phyloP scores from a whole-genome alignment of 1,140 invertebrate genomes.

The Lerema accius region DNA sequence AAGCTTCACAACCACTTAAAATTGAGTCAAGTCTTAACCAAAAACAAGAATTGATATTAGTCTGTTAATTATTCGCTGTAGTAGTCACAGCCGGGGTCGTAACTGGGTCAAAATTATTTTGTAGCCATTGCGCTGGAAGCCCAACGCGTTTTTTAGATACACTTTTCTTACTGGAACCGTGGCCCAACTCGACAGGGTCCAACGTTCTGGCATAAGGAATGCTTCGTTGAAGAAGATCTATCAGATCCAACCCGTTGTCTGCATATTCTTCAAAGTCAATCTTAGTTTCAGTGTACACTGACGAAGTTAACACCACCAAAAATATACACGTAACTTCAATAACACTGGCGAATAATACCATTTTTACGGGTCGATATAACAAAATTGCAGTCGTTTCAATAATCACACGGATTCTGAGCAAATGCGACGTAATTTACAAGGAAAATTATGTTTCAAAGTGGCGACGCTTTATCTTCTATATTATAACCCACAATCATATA shows the following conservation, averaged over 20 bases:
- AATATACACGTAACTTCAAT: background rate
- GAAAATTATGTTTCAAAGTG: background rate
- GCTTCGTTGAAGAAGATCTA: background rate
- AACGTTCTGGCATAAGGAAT: background rate
- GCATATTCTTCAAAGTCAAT: background rate
- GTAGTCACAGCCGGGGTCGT: background rate
- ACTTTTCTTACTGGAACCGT: background rate
- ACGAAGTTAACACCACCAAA: background rate
- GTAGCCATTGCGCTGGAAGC: background rate
- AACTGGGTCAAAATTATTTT: background rate
- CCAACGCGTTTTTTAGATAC: background rate
- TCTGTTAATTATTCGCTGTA: no score
- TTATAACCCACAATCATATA: background rate
- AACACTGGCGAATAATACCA: background rate
- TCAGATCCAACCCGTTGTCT: background rate
- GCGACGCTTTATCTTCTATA: background rate
- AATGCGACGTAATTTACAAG: background rate
- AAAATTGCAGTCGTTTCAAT: background rate
- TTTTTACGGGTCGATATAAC: background rate
- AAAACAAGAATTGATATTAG: no score
- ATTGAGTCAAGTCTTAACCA: no score
- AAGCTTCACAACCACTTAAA: no score
- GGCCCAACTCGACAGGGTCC: background rate
- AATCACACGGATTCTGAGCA: background rate
- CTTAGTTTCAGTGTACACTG: background rate